These are phyloP conservation scores for Platycheirus rosarum DNA, from an alignment of 2,888 invertebrate species.

Conservation along the genomic window DNA sequence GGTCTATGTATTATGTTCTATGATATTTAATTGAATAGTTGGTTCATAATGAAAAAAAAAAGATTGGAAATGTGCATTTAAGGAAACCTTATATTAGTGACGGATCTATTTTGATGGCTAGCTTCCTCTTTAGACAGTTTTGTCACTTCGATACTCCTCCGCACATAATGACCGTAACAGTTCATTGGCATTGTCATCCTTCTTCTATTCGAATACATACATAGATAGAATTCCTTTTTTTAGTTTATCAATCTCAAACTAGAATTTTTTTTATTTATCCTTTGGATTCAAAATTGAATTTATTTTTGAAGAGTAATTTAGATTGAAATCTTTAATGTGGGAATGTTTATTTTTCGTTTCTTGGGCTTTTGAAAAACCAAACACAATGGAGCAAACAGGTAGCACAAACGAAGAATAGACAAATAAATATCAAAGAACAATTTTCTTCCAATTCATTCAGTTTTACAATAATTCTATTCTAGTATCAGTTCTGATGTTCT, in stretches of 20 bases:
- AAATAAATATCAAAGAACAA: background rate
- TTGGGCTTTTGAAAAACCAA: background rate
- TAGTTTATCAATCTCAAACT: background rate
- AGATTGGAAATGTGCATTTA: background rate
- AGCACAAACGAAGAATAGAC: background rate
- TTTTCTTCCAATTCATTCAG: too few species aligned
- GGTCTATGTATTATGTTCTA: too few species aligned
- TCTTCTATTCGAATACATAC: background rate
- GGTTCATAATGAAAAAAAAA: slow-evolving; percentile 19
- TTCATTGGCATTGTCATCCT: background rate
- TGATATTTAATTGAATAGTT: slow-evolving; percentile 39
- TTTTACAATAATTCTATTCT: too few species aligned
- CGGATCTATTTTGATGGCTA: slow-evolving; percentile 25
- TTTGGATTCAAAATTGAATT: background rate
- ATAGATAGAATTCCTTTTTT: background rate
- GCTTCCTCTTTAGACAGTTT: slow-evolving; percentile 57
- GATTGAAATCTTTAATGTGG: background rate
- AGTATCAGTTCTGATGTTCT: too few species aligned
- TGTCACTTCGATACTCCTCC: slow-evolving; percentile 31
- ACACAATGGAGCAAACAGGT: background rate
- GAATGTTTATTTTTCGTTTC: background rate
- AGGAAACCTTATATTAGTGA: slow-evolving; percentile 33
- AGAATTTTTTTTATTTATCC: background rate
- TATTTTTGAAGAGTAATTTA: background rate
- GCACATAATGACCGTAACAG: background rate